Evolutionary conservation across 2,113 vertebrate genomes (phyloP).

Genomic region (human): DNA sequence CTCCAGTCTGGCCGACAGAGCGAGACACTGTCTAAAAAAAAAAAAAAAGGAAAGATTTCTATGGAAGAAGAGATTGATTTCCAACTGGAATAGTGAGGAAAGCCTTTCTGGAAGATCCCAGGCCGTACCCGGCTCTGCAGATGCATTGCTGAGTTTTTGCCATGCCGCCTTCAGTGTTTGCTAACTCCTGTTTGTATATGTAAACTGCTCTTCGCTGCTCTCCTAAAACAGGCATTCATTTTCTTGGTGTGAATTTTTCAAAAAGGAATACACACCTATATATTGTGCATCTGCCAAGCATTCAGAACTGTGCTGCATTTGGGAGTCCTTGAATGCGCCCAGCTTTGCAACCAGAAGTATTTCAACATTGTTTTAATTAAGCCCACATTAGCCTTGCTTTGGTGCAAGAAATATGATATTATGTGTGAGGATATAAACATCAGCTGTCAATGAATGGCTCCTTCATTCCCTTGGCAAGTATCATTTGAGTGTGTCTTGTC

Average conservation of each 20-base stretch:
- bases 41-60: background rate
- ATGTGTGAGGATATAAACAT: background rate
- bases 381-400: background rate
- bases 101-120: background rate
- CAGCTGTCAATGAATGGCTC: background rate
- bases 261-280: background rate
- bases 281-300: background rate
- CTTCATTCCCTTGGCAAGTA: background rate
- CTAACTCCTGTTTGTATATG: accelerated
- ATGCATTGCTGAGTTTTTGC: background rate
- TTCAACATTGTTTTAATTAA: background rate
- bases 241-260: background rate
- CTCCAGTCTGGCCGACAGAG: too few species aligned
- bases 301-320: background rate
- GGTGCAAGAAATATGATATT: background rate
- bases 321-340: background rate
- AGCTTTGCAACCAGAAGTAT: background rate
- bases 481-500: background rate
- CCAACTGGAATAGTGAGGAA: background rate
- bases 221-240: background rate
- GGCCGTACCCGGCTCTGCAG: background rate
- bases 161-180: accelerated
- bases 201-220: background rate
- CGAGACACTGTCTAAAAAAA: too few species aligned
- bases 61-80: too few species aligned